A percentile compares a stretch with the other conserved stretches of the same genome.
Conservation (phyloP, 1,140 invertebrate species). For the Hyles euphorbiae region DNA sequence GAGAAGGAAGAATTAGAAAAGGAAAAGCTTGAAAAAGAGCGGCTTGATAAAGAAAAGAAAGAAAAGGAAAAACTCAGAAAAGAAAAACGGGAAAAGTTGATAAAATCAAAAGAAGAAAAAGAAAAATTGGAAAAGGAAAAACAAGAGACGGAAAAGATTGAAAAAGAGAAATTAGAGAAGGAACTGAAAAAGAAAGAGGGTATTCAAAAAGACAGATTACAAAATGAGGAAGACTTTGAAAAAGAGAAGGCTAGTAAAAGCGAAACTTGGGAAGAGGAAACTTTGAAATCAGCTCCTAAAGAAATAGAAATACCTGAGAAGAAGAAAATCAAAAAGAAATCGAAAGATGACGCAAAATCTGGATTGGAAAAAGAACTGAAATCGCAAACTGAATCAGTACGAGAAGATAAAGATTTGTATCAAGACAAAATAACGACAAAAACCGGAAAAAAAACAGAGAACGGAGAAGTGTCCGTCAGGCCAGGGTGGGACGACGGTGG, state of each 20-base stretch:
- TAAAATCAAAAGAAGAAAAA: neutral
- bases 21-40: neutral
- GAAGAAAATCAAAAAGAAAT: constrained; percentile 23
- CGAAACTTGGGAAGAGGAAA: constrained; percentile 5
- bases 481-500: too few species aligned
- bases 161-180: constrained; percentile 13
- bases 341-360: constrained; percentile 2
- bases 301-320: constrained; percentile 6
- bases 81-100: neutral
- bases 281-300: neutral
- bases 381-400: neutral
- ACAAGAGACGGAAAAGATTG: constrained; percentile 5
- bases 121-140: constrained; percentile 13
- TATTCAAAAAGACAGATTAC: constrained; percentile 7
- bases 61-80: constrained; percentile 2
- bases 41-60: neutral
- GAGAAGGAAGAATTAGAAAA: neutral
- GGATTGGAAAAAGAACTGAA: neutral
- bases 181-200: constrained; percentile 16
- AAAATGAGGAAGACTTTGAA: constrained; percentile 11
- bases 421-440: neutral
- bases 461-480: too few species aligned
- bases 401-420: constrained; percentile 18
- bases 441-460: constrained; percentile 9
- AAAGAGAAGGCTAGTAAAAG: constrained; percentile 3